Evolutionary conservation across 2,113 vertebrate species (phyloP), one percentile per base, ranked within the genome.

Genomic region (Centropristis striata): DNA sequence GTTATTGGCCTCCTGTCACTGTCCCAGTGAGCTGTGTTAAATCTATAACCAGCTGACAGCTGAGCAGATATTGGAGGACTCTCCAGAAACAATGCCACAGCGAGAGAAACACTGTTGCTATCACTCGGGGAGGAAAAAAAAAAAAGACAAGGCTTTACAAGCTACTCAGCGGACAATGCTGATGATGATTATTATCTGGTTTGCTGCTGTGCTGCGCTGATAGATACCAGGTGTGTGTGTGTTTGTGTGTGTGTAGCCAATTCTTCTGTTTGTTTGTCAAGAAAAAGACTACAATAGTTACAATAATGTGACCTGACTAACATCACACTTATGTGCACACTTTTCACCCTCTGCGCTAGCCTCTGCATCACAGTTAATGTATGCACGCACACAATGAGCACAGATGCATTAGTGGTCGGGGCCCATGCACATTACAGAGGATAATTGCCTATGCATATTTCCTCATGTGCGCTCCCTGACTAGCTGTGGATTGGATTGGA

Each of bases 361-460:
- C 64, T 58, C 60, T 50, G 58, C 71, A 68, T 68, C 46, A 71
- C 47, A 16, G 51, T 72, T 74, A 89, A 83, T 81, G 71, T 82
- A 84, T 78, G 82, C 83, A 64, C 53, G 75, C 68, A 92, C 84
- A 88, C 85, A 90, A 75, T 27, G 87, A 91, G 83, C 84, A 80
- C 82, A 87, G 89, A 91, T 73, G 88, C 91, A 93, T 93, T 90
- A 93, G 85, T 32, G 77, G 83, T 67, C 44, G 81, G 65, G 76
- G 77, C 12, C 88, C 58, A 42, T 88, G 84, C 91, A 92, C 92
- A 93, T 95, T 92, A 94, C 84, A 49, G 77, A 57, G 76, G 84
- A 90, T 94, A 94, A 95, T 94, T 92, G 91, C 92, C 90, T 90
- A 82, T 88, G 93, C 91, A 92, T 92, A 93, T 95, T 95, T 94